Evolutionary conservation across 2,113 vertebrate species (phyloP).

Genomic region (Carassius gibelio): DNA sequence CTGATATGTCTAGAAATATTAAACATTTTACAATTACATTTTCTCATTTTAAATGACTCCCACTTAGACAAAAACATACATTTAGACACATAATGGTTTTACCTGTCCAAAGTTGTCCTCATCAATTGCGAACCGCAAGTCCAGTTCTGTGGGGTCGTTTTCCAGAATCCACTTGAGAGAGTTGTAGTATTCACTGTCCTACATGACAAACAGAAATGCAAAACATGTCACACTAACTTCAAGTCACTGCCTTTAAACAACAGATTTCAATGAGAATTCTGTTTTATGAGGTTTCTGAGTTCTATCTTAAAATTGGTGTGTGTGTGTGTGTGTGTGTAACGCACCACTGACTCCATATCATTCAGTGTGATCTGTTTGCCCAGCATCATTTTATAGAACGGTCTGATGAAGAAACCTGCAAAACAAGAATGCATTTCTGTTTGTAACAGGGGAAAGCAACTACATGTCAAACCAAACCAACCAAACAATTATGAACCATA

Average conservation of each 20-base stretch:
- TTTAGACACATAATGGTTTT: neutral
- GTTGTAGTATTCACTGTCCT: slow-evolving; percentile 99
- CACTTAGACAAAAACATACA: too few relatives aligned
- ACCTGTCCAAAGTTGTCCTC: slow-evolving; percentile 99
- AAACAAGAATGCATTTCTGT: slow-evolving; percentile 9
- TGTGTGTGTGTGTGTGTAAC: slow-evolving; percentile 45
- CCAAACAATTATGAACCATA: neutral
- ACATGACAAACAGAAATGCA: slow-evolving; percentile 39
- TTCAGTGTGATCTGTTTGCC: slow-evolving; percentile 94
- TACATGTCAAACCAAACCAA: neutral
- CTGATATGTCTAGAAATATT: slow-evolving; percentile 86
- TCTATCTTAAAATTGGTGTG: neutral
- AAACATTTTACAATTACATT: neutral
- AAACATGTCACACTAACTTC: neutral
- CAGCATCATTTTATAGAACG: slow-evolving; percentile 98
- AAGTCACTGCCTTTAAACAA: neutral
- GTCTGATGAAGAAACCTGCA: slow-evolving; percentile 91
- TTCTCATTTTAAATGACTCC: too few relatives aligned
- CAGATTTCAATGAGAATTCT: neutral
- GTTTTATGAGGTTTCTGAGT: neutral
- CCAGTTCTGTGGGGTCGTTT: slow-evolving; percentile 94
- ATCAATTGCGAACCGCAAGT: slow-evolving; percentile 97
- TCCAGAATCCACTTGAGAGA: slow-evolving; percentile 98
- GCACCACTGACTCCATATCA: slow-evolving; percentile 98
- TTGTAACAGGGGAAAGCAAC: neutral